These are phyloP conservation scores for Frankliniella intonsa DNA, from an alignment of 2,888 invertebrate genomes.

Conservation along the genomic window DNA sequence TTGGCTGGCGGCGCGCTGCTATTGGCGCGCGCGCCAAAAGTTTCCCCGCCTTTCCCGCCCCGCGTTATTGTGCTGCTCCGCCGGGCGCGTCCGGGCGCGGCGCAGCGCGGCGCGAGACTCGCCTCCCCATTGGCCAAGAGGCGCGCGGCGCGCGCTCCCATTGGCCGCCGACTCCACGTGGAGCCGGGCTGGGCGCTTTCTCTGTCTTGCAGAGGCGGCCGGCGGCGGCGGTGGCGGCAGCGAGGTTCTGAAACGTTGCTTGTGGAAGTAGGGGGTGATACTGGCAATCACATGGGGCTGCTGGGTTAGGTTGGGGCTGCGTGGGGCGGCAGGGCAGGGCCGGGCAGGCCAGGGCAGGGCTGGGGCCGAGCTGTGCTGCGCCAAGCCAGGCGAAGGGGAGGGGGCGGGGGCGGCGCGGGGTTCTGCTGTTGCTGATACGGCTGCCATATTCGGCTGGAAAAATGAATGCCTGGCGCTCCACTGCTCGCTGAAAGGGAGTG, in stretches of 20 bases:
- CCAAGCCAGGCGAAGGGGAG: not conserved
- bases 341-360: not conserved
- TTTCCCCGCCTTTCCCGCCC: conserved; percentile 9
- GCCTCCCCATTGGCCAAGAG: conserved; percentile 14
- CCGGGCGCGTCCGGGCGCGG: not conserved
- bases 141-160: not conserved
- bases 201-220: conserved; percentile 1
- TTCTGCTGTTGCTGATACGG: conserved; percentile 10
- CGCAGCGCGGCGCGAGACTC: not conserved
- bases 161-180: conserved; percentile 4
- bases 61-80: conserved; percentile 3
- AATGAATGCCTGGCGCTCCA: not conserved
- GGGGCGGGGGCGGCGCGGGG: not conserved
- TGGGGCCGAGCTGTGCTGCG: not conserved
- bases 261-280: conserved; percentile 24
- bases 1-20: not conserved
- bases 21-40: conserved; percentile 19
- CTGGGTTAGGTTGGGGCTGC: conserved; percentile 11
- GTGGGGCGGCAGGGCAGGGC: not conserved
- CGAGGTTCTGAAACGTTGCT: conserved; percentile 23
- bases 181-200: not conserved
- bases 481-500: conserved; percentile 5
- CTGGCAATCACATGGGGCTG: conserved; percentile 25
- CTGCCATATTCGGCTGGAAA: conserved; percentile 26
- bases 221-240: conserved; percentile 15